Conservation (phyloP, 1,140 invertebrate genomes). For the Drosophila sturtevanti region DNA sequence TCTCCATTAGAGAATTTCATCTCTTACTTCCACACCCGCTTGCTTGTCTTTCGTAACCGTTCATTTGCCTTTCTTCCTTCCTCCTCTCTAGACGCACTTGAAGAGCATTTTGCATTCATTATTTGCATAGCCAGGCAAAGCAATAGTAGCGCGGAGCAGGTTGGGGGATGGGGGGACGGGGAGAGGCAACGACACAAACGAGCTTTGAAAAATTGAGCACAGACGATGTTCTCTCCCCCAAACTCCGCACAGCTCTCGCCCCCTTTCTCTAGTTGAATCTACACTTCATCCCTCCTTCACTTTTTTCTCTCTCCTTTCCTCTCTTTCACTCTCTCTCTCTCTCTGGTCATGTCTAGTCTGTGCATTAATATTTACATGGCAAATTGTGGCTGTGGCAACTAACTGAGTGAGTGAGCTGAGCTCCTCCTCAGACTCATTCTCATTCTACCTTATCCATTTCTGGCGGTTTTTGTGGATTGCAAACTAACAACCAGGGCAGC, state of each 20-base stretch:
- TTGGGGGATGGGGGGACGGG: not conserved
- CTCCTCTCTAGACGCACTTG: conserved; percentile 54
- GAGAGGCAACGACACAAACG: conserved; percentile 61
- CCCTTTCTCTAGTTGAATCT: not conserved
- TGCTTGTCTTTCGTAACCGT: no score
- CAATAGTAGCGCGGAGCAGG: not conserved
- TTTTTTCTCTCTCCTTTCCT: not conserved
- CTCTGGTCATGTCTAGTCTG: conserved; percentile 41
- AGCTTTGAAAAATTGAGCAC: conserved; percentile 77
- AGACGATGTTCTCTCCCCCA: conserved; percentile 25
- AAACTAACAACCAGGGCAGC: conserved; percentile 44
- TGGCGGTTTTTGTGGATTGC: conserved; percentile 66
- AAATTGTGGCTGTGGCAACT: conserved; percentile 62
- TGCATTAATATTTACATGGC: conserved; percentile 77
- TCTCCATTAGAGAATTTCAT: not conserved
- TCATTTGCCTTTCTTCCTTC: not conserved
- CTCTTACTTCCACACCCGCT: no score
- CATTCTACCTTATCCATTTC: conserved; percentile 33
- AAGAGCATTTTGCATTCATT: conserved; percentile 78
- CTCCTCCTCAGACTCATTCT: conserved; percentile 27
- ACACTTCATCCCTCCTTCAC: no score
- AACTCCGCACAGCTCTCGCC: not conserved
- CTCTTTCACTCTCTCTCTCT: not conserved
- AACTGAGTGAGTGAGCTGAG: conserved; percentile 43
- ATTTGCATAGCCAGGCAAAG: conserved; percentile 62